These are phyloP conservation scores for Chaenogobius annularis DNA, from an alignment of 2,113 vertebrate species.

Conservation along the genomic window DNA sequence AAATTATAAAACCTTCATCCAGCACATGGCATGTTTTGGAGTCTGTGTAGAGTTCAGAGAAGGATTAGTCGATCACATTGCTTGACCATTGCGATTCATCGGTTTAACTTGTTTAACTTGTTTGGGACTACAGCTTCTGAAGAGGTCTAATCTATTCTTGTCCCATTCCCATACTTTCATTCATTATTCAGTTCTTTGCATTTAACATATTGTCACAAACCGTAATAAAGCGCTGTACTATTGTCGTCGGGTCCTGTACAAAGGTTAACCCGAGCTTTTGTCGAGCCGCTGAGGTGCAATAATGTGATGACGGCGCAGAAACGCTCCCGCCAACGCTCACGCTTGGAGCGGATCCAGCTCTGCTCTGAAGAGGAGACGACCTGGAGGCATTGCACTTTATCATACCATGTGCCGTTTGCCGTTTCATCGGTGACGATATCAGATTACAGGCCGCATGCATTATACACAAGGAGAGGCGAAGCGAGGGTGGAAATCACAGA, in stretches of 20 bases:
- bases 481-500: neutral
- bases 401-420: constrained; percentile 6
- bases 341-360: constrained; percentile 8
- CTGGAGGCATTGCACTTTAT: constrained; percentile 1
- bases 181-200: too few relatives aligned
- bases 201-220: neutral
- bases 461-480: neutral
- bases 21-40: too few relatives aligned
- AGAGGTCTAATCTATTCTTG: too few relatives aligned
- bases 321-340: neutral
- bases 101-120: too few relatives aligned
- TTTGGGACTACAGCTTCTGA: too few relatives aligned
- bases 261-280: constrained; percentile 13
- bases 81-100: too few relatives aligned
- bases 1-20: too few relatives aligned
- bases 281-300: neutral
- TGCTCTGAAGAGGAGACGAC: constrained; percentile 9
- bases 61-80: too few relatives aligned
- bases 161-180: too few relatives aligned
- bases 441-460: neutral
- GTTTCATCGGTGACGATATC: neutral
- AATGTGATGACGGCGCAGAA: constrained; percentile 6
- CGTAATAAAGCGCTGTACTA: neutral
- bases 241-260: neutral
- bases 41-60: too few relatives aligned